Evolutionary conservation across 2,888 invertebrate genomes (phyloP), one percentile per base, ranked within the genome.

Genomic region (Plagiodera versicolora): DNA sequence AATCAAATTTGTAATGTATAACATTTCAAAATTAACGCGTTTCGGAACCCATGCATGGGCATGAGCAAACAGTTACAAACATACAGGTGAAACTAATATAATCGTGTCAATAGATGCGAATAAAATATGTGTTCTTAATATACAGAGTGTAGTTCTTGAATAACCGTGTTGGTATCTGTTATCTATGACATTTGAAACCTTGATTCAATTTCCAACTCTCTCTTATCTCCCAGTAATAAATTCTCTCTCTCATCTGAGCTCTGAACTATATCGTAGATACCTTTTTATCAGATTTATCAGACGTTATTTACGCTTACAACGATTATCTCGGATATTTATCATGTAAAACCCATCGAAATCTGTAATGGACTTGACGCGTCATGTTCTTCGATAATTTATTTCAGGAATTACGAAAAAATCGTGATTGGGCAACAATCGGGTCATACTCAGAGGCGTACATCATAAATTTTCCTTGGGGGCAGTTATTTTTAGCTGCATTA

Each of bases 401-500:
- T 51, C n/a, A 52, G 52, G 52, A 58, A 58, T 58, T 52, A 58
- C 58, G 52, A 58, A 58, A 63, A 61, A 58, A 11, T 9, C n/a
- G 6, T 39, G 39, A 39, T 39, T 39, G 39, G 24, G 24, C 24
- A 6, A 24, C 24, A 3, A 6, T 24, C 6, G 6, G 24, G 39
- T 39, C 10, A 32, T 10, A 32, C 3, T 2, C 32, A 32, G 8
- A 10, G 32, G 32, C 32, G 32, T 24, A 24, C 24, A 24, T 24
- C 3, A 24, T 5, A 24, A 24, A 24, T 24, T 3, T 24, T 6
- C 24, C 24, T 24, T 6, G 24, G 6, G 24, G 6, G 24, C 3
- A 24, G 3, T 24, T 24, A 6, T 24, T 24, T 24, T 5, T 3
- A 5, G 24, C 6, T 5, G 3, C 24, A 24, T 24, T 6, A 24